Percentiles rank a stretch among this genome's conserved stretches.
phyloP scores from a whole-genome alignment of 2,888 invertebrate species.

The Athetis lepigone region DNA sequence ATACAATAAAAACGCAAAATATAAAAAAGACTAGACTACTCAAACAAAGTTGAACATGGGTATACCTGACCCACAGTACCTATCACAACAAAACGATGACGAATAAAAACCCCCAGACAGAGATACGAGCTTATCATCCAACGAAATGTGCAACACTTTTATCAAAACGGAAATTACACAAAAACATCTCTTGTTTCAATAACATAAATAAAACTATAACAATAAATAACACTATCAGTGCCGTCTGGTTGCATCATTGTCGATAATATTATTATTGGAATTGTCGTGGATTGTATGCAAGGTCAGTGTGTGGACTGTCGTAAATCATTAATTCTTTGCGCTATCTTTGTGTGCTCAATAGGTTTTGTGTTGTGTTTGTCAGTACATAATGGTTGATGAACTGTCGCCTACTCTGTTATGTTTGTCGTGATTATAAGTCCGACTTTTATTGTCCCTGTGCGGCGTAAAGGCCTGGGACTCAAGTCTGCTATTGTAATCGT shows the following conservation, averaged over 20 bases:
- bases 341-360: slow-evolving; percentile 29
- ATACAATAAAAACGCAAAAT: no score
- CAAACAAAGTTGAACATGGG: no score
- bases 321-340: slow-evolving; percentile 52
- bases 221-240: slow-evolving; percentile 59
- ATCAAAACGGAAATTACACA: slow-evolving; percentile 50
- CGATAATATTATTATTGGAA: slow-evolving; percentile 59
- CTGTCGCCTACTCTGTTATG: neutral
- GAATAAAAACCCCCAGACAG: slow-evolving; percentile 16
- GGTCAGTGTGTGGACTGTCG: slow-evolving; percentile 67
- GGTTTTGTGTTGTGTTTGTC: slow-evolving; percentile 25
- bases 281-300: slow-evolving; percentile 61
- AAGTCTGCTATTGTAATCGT: no score
- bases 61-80: neutral
- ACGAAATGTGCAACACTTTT: slow-evolving; percentile 43
- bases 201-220: slow-evolving; percentile 53
- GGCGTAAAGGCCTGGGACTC: no score
- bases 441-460: no score
- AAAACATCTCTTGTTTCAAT: slow-evolving; percentile 27
- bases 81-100: slow-evolving; percentile 17
- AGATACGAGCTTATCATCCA: slow-evolving; percentile 24
- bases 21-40: no score
- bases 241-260: slow-evolving; percentile 64
- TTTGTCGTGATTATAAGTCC: no score
- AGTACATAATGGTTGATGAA: slow-evolving; percentile 26